Base-by-base conservation (phyloP, 2,113 vertebrate species). In the Scatophagus argus region DNA sequence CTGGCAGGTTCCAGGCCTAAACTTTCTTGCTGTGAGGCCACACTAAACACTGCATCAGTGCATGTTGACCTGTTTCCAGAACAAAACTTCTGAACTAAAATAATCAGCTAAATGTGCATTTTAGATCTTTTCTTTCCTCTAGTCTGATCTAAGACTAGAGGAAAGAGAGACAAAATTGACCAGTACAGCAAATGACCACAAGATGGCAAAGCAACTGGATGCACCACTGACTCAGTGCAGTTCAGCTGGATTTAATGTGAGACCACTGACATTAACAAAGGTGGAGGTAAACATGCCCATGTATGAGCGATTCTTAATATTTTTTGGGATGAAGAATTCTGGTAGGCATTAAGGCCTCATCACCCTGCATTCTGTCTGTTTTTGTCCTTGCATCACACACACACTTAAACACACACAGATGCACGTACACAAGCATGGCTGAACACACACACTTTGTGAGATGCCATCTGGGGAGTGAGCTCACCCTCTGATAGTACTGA, bases 381-480 rank as follows among this genome's bases (percentile, higher is more conserved):
- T 39, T 59, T 23, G n/a, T 38, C 34, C n/a, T 60, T 39, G n/a
- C 36, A 41, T 29, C 39, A 31, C 9, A 7, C 25, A 54, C 51
- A 31, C 27, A 55, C 51, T 43, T 13, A n/a, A 13, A 31, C 65
- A 44, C 54, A 46, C 25, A 56, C 2, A 6, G 3, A 58, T 3
- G 6, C 55, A 47, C 9, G 5, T 5, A 54, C 27, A 56, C 54
- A 46, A 3, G 1, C 38, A 19, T n/a, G 36, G 4, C 3, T 39
- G 49, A 36, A 25, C 23, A 43, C 1, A 52, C 7, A 51, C 16
- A 63, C 13, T 61, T 38, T 31, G 59, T 43, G 27, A 65, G 52
- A 44, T 43, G 74, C 63, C 74, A 68, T 68, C 63, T 67, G 44
- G 44, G 47, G 43, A 65, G 52, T 67, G 63, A 69, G 36, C 36